phyloP scores from a whole-genome alignment of 1,140 invertebrate species.

The Drosophila serrata region DNA sequence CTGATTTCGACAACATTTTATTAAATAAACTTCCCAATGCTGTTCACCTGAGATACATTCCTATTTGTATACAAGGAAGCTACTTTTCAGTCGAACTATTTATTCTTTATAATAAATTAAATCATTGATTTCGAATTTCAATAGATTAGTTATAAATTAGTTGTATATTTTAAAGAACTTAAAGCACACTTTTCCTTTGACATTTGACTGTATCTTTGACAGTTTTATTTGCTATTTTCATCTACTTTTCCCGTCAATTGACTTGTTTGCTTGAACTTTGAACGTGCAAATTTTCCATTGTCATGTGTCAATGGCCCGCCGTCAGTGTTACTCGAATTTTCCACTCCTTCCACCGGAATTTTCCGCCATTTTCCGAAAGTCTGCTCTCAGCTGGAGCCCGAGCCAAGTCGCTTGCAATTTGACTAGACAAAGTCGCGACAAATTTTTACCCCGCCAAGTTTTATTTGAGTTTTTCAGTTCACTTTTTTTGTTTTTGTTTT shows the following conservation, averaged over 20 bases:
- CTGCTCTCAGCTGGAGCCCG: not conserved
- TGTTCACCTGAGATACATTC: not conserved
- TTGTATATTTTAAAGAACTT: not conserved
- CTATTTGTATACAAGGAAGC: not conserved
- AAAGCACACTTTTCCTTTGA: not conserved
- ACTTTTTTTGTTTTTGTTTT: not conserved
- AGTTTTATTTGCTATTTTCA: not conserved
- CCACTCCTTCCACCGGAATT: not conserved
- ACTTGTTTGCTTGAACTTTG: conserved; percentile 42
- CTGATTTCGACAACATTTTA: not conserved
- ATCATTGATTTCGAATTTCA: not conserved
- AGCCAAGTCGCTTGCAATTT: not conserved
- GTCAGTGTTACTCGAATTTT: conserved; percentile 5
- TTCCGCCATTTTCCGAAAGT: not conserved
- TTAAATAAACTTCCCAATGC: not conserved
- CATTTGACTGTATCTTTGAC: not conserved
- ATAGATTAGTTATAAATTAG: not conserved
- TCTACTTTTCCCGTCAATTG: conserved; percentile 45
- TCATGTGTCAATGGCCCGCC: conserved; percentile 56
- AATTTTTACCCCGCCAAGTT: not conserved
- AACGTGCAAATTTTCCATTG: conserved; percentile 48
- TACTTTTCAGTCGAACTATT: not conserved
- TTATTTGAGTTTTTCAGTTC: conserved; percentile 9
- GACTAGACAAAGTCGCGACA: conserved; percentile 4
- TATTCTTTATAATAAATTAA: not conserved